Evolutionary conservation across 2,113 vertebrate species (phyloP), one percentile per base, ranked within the genome.

Genomic region (Microcebus griseorufus): DNA sequence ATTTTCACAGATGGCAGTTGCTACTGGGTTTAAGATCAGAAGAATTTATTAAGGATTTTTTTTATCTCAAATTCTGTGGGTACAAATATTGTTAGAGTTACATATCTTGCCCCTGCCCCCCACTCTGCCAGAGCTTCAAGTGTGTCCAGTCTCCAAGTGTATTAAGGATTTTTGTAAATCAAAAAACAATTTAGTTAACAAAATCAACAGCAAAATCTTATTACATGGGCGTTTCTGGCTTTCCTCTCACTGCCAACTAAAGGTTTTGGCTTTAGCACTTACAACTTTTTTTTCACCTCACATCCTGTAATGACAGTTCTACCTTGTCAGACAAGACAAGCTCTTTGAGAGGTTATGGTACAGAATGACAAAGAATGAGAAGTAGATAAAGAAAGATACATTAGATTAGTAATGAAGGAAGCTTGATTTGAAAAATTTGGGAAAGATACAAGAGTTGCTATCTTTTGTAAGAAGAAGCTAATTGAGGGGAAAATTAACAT

Each of bases 1-100:
- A 67, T 88, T 95, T 88, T 86, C 79, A 86, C 22, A 94, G 64
- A 89, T 62, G 51, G 10, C 39, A n/a, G 8, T 76, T 92, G 72
- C 37, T 85, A 39, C 37, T 60, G 34, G 27, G 17, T 58, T 69
- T 34, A 93, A 93, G 94, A 60, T 4, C 48, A 94, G 16, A 67
- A 73, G 48, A 76, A 4, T 83, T 93, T 88, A 81, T 93, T 76
- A 83, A 78, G 72, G 48, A 20, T 34, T 67, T 87, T 62, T 75
- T 39, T 65, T 60, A 42, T 42, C 42, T 42, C 42, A 42, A 42
- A 42, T 42, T 42, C 42, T 42, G 42, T 42, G 42, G 42, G 42
- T 42, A 42, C 42, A 42, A 42, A 42, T 42, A 42, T 42, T 42
- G 42, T 42, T 42, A 42, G 42, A 42, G 42, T 42, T 42, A 42